Evolutionary conservation across 2,888 invertebrate genomes (phyloP).

Genomic region (Limnephilus auricula): DNA sequence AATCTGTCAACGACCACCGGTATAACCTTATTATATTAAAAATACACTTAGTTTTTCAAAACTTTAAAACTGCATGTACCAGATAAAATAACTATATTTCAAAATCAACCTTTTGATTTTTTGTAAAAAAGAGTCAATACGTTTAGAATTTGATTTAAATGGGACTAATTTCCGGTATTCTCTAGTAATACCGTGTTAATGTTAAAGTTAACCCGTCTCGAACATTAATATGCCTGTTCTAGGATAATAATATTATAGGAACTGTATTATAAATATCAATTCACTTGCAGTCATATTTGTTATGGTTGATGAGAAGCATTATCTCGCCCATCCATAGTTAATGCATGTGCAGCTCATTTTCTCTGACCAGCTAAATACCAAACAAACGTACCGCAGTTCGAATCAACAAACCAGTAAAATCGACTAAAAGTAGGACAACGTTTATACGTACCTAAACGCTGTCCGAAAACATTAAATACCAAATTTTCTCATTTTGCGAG

Average conservation of each 20-base stretch:
- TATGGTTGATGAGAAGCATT: neutral
- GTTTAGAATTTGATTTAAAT: too few relatives aligned
- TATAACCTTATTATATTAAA: too few relatives aligned
- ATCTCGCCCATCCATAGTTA: neutral
- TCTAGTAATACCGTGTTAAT: too few relatives aligned
- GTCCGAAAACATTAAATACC: constrained; percentile 12
- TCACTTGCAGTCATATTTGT: neutral
- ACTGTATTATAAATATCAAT: too few relatives aligned
- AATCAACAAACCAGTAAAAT: constrained; percentile 23
- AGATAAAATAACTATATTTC: too few relatives aligned
- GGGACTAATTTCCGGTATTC: too few relatives aligned
- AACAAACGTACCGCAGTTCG: neutral
- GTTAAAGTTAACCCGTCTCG: neutral
- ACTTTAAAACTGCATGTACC: too few relatives aligned
- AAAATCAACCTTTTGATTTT: too few relatives aligned
- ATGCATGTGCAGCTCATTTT: neutral
- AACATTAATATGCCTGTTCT: neutral
- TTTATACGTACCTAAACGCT: neutral
- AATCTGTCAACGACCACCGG: too few relatives aligned
- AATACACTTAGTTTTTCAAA: too few relatives aligned
- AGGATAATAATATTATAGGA: too few relatives aligned
- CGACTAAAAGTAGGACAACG: constrained; percentile 15
- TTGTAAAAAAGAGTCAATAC: too few relatives aligned
- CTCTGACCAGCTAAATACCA: neutral
- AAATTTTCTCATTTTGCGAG: neutral